Conservation (phyloP, 2,113 vertebrate species). For the Paedocypris sp. region DNA sequence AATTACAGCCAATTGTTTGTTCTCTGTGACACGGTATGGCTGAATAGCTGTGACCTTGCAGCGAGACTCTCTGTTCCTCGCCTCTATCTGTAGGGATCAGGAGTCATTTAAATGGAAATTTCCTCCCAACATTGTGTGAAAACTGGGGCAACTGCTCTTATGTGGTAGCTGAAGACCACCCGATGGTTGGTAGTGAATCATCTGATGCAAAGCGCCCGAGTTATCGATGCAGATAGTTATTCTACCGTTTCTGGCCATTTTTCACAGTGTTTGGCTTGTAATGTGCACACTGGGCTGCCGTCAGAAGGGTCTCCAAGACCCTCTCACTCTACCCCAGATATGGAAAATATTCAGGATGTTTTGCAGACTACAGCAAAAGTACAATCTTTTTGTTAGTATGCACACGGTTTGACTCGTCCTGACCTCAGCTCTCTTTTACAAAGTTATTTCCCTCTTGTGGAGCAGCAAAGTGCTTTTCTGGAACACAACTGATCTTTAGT, state of each 20-base stretch:
- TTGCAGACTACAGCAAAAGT: constrained; percentile 12
- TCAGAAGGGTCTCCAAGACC: constrained; percentile 33
- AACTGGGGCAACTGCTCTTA: constrained; percentile 13
- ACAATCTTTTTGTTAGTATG: constrained; percentile 33
- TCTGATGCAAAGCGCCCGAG: background rate
- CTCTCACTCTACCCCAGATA: constrained; percentile 8
- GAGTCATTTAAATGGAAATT: constrained; percentile 42
- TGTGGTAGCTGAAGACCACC: constrained; percentile 8
- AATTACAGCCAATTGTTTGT: constrained; percentile 38
- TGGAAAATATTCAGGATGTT: constrained; percentile 19
- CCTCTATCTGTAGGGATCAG: constrained; percentile 24
- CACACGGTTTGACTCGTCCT: constrained; percentile 23
- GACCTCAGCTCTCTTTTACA: constrained; percentile 29
- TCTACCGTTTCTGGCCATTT: background rate
- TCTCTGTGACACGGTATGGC: constrained; percentile 26
- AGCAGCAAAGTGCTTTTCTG: background rate
- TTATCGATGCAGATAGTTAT: constrained; percentile 5
- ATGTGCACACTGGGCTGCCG: constrained; percentile 34
- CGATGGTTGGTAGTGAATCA: background rate
- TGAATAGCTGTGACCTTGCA: constrained; percentile 35
- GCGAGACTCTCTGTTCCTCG: constrained; percentile 26
- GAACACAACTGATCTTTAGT: constrained; percentile 23
- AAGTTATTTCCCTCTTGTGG: constrained; percentile 8
- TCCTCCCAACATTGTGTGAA: constrained; percentile 16
- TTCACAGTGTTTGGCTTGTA: constrained; percentile 29